Conservation (phyloP, 2,113 vertebrate genomes). For the Tichodroma muraria region DNA sequence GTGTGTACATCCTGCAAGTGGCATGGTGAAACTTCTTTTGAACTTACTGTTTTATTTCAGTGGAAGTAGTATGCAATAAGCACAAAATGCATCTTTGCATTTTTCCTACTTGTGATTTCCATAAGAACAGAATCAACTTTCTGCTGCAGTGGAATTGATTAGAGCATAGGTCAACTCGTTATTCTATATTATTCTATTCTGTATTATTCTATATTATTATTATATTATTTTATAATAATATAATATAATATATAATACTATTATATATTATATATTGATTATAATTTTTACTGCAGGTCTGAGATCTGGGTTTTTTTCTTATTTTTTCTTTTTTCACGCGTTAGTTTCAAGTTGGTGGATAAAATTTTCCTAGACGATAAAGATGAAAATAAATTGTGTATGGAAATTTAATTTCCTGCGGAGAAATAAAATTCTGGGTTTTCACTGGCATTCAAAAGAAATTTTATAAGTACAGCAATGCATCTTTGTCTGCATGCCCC, state of each 20-base stretch:
- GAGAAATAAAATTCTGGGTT: neutral
- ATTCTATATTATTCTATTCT: too few species aligned
- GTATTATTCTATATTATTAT: too few species aligned
- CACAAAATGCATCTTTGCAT: accelerated
- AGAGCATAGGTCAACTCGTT: neutral
- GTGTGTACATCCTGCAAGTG: neutral
- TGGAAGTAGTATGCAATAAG: neutral
- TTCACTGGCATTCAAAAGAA: neutral
- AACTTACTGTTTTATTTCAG: neutral
- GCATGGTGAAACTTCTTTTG: neutral
- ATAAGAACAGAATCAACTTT: neutral
- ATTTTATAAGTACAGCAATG: neutral
- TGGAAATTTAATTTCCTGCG: neutral
- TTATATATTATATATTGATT: too few species aligned
- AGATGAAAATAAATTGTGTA: neutral
- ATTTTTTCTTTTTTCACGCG: too few species aligned
- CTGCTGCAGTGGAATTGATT: neutral
- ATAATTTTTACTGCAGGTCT: neutral
- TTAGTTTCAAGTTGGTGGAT: neutral
- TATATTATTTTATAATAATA: too few species aligned
- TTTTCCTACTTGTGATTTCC: neutral
- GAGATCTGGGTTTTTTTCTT: neutral
- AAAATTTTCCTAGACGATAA: neutral
- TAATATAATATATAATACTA: too few species aligned
- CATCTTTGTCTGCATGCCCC: neutral